phyloP scores from a whole-genome alignment of 2,113 vertebrate genomes.

The Carassius gibelio region DNA sequence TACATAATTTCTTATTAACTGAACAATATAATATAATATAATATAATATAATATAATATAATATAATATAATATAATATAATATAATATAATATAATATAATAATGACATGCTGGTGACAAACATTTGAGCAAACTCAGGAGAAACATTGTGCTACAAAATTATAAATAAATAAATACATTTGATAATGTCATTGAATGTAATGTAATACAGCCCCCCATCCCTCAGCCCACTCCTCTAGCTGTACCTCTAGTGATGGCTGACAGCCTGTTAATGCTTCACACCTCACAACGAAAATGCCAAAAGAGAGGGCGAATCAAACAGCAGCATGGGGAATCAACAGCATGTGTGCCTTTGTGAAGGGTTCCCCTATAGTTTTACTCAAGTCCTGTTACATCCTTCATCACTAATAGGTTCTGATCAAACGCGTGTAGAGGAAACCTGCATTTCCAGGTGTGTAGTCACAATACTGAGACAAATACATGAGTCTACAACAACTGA shows the following conservation, averaged over 20 bases:
- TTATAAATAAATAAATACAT: neutral
- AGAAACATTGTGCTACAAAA: neutral
- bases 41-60: neutral
- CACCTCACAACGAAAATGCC: slow-evolving; percentile 50
- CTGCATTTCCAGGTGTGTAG: slow-evolving; percentile 11
- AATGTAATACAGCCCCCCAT: slow-evolving; percentile 4
- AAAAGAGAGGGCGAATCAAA: slow-evolving; percentile 24
- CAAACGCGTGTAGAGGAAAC: neutral
- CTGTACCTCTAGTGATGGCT: slow-evolving; percentile 23
- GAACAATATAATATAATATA: neutral
- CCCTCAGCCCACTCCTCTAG: neutral
- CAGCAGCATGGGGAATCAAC: neutral
- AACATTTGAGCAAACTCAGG: neutral
- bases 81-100: neutral
- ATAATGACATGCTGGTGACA: neutral
- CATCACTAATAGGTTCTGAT: slow-evolving; percentile 24
- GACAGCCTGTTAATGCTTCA: slow-evolving; percentile 53
- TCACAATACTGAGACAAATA: slow-evolving; percentile 24
- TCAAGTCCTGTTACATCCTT: slow-evolving; percentile 16
- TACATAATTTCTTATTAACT: too few relatives aligned
- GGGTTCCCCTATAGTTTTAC: neutral
- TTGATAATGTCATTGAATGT: neutral
- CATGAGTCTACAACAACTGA: neutral
- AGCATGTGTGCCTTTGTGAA: neutral
- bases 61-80: neutral